Base-by-base conservation (phyloP, 2,888 invertebrate species). In the Metopia argyrocephala region DNA sequence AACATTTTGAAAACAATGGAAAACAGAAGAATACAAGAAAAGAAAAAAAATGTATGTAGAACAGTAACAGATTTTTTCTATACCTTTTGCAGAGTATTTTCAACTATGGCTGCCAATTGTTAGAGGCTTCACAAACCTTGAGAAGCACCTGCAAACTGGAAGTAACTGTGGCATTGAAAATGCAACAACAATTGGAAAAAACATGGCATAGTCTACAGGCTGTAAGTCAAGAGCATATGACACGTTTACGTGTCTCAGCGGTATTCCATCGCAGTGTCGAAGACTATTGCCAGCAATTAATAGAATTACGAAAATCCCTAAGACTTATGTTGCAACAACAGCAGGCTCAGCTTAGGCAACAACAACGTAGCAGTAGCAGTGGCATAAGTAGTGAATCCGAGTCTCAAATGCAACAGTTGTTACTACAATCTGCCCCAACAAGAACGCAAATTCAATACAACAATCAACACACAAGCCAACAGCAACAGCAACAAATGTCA, bases 101-200 rank as follows among this genome's bases (percentile, higher is more conserved):
- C 89, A 94, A 95, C 84, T 96, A 96, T 86, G 96, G 96, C 18
- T 94, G 94, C 85, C 95, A 96, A 90, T 91, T 96, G 80, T 91
- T 95, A 62, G 94, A 94, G 85, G 95, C 95, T 3, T 94, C 95
- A 1, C 91, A 94, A 66, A 93, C 94, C 15, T 88, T 96, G 78
- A 91, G 96, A 59, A 92, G 94, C 80, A 94, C 95, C 28, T 94
- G 95, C 87, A 93, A 94, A 86, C 90, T 94, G 83, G 91, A 92
- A 23, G 87, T 92, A 69, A 92, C 92, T 56, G 92, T 92, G 31
- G 92, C 92, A 23, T 93, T 94, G 85, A 91, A 92, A 50, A 91
- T 94, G 73, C 92, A 92, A 65, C 90, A 92, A 82, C 91, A 92
- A 85, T 90, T 96, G 84, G 92, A 93, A 76, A 92, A 92, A 84